Base-by-base conservation (phyloP, 2,888 invertebrate genomes). In the Molorchus minor region DNA sequence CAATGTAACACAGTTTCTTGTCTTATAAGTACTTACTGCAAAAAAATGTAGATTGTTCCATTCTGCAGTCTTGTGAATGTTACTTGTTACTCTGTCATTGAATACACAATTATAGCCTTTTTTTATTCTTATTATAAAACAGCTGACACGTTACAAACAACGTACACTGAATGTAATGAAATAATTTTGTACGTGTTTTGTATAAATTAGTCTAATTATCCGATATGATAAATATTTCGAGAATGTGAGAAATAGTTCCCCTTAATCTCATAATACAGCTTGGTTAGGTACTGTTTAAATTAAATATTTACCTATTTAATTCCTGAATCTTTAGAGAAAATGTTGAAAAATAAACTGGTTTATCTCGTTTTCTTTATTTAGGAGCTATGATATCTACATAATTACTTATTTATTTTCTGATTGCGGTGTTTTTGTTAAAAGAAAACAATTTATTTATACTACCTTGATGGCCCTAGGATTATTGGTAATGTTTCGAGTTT, bases 171-270 rank as follows among this genome's bases (percentile, higher is more conserved):
- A 56, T 13, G 38, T 46, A 55, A 58, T 58, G 33, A 49, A 55
- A 56, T 52, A 35, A 20, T 45, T 21, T 30, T 29, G 13, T 38
- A 49, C 38, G 36, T 43, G 15, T 16, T 19, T 19, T 41, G 15
- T 30, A 38, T 53, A 53, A 53, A 53, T 53, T 49, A 46, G 4
- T 29, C 19, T 61, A 58, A 41, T 58, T 43, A 52, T 40, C 55
- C 43, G 43, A 41, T 44, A 47, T 54, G 62, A 56, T 62, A 62
- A 57, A 58, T 61, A 51, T 49, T 45, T 52, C 19, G 40, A 21
- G 47, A 58, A 53, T 49, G 62, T 62, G 62, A 56, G 62, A 62
- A 62, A 43, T 36, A 43, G 52, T 56, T 54, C 49, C 56, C 20
- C 25, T 25, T 36, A 38, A 12, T 49, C 36, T 7, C 21, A 30